Base-by-base conservation (phyloP, 2,888 invertebrate genomes). In the Troides oblongomaculatus region DNA sequence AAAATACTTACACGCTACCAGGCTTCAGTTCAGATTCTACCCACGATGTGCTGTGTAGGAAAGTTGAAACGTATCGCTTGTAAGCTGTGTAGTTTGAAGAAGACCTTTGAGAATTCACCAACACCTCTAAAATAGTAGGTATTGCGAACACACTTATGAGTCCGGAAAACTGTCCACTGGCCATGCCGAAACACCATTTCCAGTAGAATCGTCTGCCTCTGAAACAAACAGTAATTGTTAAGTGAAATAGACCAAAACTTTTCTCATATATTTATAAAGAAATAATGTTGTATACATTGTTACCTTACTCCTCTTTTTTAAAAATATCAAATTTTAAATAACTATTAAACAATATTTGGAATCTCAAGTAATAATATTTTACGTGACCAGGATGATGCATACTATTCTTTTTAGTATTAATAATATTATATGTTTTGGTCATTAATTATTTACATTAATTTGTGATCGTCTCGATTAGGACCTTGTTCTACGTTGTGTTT, bases 11-110 rank as follows among this genome's bases (percentile, higher is more conserved):
- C 94, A 81, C 82, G 46, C 93, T 93, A 64, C 90, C 86, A 1
- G 93, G 92, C 69, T 91, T 92, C 56, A 95, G 93, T 72, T 95
- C 93, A 23, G 93, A 88, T 69, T 93, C 89, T 80, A 96, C 96
- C 97, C 97, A 97, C 8, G 94, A 83, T 30, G 93, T 86, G 73
- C 95, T 94, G 79, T 97, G 96, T 1, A 94, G 88, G 62, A 96
- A 90, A 0, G 97, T 97, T 4, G 94, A 93, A 23, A 96, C 82
- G 81, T 97, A 97, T 75, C 97, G 91, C 67, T 93, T 93, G 81
- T 95, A 96, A 0, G 96, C 94, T 0, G 94, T 93, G 56, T 92
- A 84, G 0, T 93, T 86, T 3, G 93, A 94, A 25, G 94, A 92
- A 7, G 96, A 96, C 81, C 94, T 94, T 43, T 93, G 92, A 0